Evolutionary conservation across 2,888 invertebrate genomes (phyloP).

Genomic region (Galeruca laticollis): DNA sequence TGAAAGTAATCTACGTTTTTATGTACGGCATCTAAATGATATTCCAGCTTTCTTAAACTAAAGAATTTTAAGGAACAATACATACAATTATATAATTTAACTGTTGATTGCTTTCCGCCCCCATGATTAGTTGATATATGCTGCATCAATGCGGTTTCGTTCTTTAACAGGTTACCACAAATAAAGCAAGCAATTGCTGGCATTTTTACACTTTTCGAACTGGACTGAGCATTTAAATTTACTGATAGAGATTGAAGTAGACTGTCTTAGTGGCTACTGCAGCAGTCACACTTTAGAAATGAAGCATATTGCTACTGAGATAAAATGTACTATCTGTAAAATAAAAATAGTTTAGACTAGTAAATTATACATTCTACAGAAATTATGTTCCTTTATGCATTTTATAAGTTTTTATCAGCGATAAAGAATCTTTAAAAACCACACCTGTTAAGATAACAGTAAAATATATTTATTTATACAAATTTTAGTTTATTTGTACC

Average conservation of each 20-base stretch:
- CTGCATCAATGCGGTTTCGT: not conserved
- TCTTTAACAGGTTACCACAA: not conserved
- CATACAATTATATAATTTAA: not conserved
- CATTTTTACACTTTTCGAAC: not conserved
- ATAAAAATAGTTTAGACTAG: not conserved
- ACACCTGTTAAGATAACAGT: too few relatives aligned
- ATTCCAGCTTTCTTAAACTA: not conserved
- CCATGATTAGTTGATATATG: conserved; percentile 1
- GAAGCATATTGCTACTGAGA: too few relatives aligned
- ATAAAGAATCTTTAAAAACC: too few relatives aligned
- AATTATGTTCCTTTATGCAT: too few relatives aligned
- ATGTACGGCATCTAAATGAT: conserved; percentile 4
- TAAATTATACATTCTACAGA: too few relatives aligned
- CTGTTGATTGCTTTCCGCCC: not conserved
- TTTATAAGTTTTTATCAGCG: too few relatives aligned
- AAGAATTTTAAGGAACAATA: not conserved
- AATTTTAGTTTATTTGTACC: too few relatives aligned
- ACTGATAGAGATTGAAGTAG: too few relatives aligned
- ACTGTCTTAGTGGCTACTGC: not conserved
- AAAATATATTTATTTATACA: too few relatives aligned
- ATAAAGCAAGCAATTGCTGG: not conserved
- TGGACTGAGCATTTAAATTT: too few relatives aligned
- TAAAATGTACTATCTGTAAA: not conserved
- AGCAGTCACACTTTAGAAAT: not conserved
- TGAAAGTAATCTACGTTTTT: not conserved